Percentiles rank a stretch among this genome's conserved stretches.
These are phyloP conservation scores for Phaetusa simplex DNA, from an alignment of 2,113 vertebrate genomes.

Conservation along the genomic window DNA sequence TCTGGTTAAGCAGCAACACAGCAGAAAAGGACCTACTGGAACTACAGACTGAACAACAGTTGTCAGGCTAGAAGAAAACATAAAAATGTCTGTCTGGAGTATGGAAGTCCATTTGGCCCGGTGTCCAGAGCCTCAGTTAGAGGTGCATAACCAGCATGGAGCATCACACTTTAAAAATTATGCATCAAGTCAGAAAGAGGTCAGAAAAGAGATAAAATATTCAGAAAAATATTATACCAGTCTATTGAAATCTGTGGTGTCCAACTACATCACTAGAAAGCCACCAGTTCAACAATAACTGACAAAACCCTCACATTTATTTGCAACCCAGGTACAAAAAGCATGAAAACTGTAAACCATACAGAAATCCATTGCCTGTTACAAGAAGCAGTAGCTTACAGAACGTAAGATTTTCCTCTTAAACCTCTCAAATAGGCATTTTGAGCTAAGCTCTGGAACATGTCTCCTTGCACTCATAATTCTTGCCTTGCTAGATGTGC, in stretches of 20 bases:
- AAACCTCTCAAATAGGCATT: not conserved
- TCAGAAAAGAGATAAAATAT: not conserved
- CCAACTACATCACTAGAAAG: not conserved
- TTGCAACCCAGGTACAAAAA: not conserved
- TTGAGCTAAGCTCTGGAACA: constrained; percentile 16
- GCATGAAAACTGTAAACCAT: not conserved
- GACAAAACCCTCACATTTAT: not conserved
- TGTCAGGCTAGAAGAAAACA: not conserved
- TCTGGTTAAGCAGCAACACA: not conserved
- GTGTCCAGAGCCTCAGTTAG: not conserved
- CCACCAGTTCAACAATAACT: not conserved
- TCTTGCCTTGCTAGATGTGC: not conserved
- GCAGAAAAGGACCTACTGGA: not conserved
- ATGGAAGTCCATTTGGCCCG: not conserved
- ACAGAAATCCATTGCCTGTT: not conserved
- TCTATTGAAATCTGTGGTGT: not conserved
- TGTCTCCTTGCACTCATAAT: not conserved
- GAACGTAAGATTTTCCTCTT: not conserved
- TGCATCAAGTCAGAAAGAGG: not conserved
- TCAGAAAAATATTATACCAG: not conserved
- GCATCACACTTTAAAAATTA: not conserved
- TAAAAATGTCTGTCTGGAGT: not conserved
- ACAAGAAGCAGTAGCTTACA: not conserved
- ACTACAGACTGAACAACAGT: not conserved
- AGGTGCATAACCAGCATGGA: not conserved